Evolutionary conservation across 2,797 vertebrate genomes (phyloP), one percentile per base, ranked within the genome.

Genomic region (Periophthalmus magnuspinnatus): DNA sequence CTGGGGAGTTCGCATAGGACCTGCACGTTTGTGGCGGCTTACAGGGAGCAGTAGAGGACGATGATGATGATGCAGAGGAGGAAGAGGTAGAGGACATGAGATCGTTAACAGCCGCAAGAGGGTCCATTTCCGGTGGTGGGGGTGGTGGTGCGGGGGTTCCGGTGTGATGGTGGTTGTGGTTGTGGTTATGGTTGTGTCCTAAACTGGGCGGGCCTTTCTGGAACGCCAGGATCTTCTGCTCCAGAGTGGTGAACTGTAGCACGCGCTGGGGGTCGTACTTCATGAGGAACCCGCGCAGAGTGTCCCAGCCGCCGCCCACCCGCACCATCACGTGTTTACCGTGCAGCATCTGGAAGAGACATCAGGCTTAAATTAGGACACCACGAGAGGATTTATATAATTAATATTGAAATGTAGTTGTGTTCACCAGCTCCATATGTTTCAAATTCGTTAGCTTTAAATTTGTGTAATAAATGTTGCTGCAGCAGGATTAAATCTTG

Each of bases 321-420:
- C 97, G 97, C 34, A 99, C 98, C 98, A 99, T 99, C 86, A 99
- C 97, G 0, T 99, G 98, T 84, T 99, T 99, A 41, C 96, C 97
- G 17, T 98, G 98, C 6, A 99, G 94, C 98, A 99, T 99, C 98
- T 99, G 88, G 41, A 48, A 88, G 41, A 64, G 1, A 48, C 22
- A 64, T 64, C 8, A 48, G 19, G 8, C n/a, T 64, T 21, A 47
- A 3, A 32, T 16, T 13, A 48, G 21, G 4, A 41, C 62, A 64
- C 38, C 13, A 17, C 41, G 28, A 62, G 62, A 64, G 21, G 28
- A 5, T 6, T 28, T 28, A 28, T 28, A 24, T 32, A 62, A 38
- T 60, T 32, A 41, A 60, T 60, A 34, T 34, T 60, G 17, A 14
- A 16, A 45, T 1, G 3, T 5, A 14, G 14, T 14, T 13, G 5